A percentile compares a stretch with the other conserved stretches of the same genome.
Evolutionary conservation across 2,888 invertebrate genomes (phyloP).

Genomic region (Stenurella melanura): DNA sequence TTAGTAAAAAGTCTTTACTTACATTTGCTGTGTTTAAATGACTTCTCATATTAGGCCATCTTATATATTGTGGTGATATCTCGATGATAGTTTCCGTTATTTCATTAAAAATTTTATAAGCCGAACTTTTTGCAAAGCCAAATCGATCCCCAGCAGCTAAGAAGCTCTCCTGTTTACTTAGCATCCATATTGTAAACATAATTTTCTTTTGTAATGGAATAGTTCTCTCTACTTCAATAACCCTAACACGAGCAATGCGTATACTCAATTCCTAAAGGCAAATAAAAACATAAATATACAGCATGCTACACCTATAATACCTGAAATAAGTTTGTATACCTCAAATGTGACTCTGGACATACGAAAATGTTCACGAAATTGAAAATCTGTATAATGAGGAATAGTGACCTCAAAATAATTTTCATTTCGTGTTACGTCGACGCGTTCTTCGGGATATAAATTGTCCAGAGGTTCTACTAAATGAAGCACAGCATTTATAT

Average conservation of each 20-base stretch:
- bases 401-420: slow-evolving; percentile 8
- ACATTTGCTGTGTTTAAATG: too few relatives aligned
- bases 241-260: background rate
- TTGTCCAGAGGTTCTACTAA: too few relatives aligned
- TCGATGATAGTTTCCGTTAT: too few relatives aligned
- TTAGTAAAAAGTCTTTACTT: too few relatives aligned
- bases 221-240: background rate
- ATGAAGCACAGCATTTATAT: too few relatives aligned
- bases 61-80: too few relatives aligned
- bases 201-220: background rate
- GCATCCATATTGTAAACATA: background rate
- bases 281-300: background rate
- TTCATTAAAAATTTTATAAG: slow-evolving; percentile 7
- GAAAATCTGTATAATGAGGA: background rate
- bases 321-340: background rate
- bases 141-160: slow-evolving; percentile 31
- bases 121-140: slow-evolving; percentile 22
- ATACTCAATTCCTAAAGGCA: slow-evolving; percentile 4
- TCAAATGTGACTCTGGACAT: too few relatives aligned
- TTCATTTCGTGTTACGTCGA: slow-evolving; percentile 3
- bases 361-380: too few relatives aligned
- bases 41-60: too few relatives aligned
- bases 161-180: slow-evolving; percentile 34
- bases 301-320: background rate
- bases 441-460: too few relatives aligned